Base-by-base conservation (phyloP, 2,888 invertebrate genomes). In the Icerya purchasi region DNA sequence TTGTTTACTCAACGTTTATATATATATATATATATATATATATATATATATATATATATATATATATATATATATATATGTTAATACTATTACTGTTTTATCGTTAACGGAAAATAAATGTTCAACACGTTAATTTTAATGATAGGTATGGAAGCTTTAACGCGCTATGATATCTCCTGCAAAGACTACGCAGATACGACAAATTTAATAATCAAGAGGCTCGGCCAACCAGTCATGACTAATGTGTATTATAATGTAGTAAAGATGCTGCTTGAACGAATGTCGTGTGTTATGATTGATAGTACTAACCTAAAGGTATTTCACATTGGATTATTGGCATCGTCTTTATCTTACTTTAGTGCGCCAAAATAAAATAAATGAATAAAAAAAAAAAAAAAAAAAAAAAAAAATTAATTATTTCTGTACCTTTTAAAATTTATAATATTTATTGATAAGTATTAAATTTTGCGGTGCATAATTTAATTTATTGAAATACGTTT, bases 231-330 rank as follows among this genome's bases (percentile, higher is more conserved):
- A 0, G 85, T 91, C 2, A 92, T 92, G 84, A 91, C 92, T 1
- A 93, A 94, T 73, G 74, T 91, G 49, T 90, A 94, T 72, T 94
- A 94, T 75, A 92, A 91, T 71, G 92, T 91, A 1, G 87, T 96
- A 51, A 96, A 96, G 75, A 90, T 90, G 82, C 72, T 97, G 54
- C 74, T 97, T 61, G 96, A 96, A 72, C 78, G 96, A 61, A 86
- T 93, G 18, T 93, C 93, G 63, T 93, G 92, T 0, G 92, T 97
- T 3, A 90, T 96, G 86, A 86, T 97, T 14, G 97, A 97, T 71
- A 84, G 84, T 67, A 84, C 86, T 63, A 86, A 93, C 0, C 78
- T 94, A 66, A 79, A 83, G 63, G 81, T 87, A 68, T 22, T 49
- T 56, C 49, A n/a, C 23, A 20, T 61, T 57, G 59, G 20, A 23